Conservation (phyloP, 2,113 vertebrate genomes). For the Dipodomys ordii region DNA sequence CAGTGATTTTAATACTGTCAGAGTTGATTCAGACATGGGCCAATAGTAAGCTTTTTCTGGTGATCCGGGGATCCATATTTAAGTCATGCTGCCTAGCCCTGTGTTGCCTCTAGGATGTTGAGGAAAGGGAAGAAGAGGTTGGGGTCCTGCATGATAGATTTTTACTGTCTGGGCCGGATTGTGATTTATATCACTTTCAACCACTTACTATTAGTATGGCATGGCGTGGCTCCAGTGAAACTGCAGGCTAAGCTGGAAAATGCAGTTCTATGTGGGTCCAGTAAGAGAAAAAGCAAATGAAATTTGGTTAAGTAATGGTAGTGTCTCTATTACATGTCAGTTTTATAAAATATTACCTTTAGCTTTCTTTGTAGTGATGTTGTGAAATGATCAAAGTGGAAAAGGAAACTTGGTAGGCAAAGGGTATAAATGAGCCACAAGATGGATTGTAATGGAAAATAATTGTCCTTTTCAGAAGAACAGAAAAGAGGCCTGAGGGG, state of each 20-base stretch:
- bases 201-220: neutral
- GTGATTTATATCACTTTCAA: neutral
- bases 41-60: neutral
- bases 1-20: neutral
- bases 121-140: neutral
- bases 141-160: neutral
- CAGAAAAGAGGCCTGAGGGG: neutral
- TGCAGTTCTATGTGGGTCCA: neutral
- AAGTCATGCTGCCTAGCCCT: neutral
- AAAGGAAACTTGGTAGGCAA: neutral
- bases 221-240: neutral
- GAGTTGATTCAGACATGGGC: neutral
- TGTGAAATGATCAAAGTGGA: conserved; percentile 19
- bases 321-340: neutral
- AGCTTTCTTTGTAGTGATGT: conserved; percentile 6
- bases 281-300: conserved; percentile 13
- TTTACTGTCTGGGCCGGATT: neutral
- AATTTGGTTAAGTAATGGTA: neutral
- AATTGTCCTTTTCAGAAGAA: neutral
- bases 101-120: neutral
- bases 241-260: conserved; percentile 15
- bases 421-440: neutral
- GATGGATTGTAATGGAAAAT: neutral
- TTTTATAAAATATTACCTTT: conserved; percentile 41
- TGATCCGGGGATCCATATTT: neutral